Conservation (phyloP, 2,113 vertebrate species). For the Lasiurus cinereus region DNA sequence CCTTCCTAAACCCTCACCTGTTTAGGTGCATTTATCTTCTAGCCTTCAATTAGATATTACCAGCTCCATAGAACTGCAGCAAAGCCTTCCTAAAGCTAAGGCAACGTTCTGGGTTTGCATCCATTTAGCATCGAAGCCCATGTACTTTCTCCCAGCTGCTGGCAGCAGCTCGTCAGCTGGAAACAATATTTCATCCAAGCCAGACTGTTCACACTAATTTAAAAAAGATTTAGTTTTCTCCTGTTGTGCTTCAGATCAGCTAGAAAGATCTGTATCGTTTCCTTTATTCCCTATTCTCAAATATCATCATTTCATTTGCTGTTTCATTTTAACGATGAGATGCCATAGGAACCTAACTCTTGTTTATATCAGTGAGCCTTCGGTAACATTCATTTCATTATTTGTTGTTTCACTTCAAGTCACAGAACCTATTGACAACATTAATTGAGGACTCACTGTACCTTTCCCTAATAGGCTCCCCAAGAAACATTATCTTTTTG, state of each 20-base stretch:
- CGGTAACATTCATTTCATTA: not conserved
- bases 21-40: not conserved
- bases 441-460: not conserved
- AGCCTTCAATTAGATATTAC: too few species aligned
- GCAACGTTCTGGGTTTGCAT: not conserved
- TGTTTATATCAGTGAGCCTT: not conserved
- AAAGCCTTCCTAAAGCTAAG: not conserved
- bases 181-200: conserved; percentile 42
- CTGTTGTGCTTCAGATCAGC: conserved; percentile 56
- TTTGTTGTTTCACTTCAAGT: not conserved
- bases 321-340: not conserved
- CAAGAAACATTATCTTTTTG: conserved; percentile 4
- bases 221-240: conserved; percentile 58
- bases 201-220: conserved; percentile 47
- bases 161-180: not conserved
- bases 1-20: not conserved
- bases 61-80: not conserved
- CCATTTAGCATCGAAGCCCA: not conserved
- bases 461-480: not conserved
- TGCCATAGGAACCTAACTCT: not conserved
- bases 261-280: conserved; percentile 57
- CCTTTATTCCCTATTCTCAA: conserved; percentile 28
- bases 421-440: not conserved
- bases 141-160: not conserved
- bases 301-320: not conserved